These are phyloP conservation scores for Galagoides demidoff DNA, from an alignment of 2,797 vertebrate species.

Conservation along the genomic window DNA sequence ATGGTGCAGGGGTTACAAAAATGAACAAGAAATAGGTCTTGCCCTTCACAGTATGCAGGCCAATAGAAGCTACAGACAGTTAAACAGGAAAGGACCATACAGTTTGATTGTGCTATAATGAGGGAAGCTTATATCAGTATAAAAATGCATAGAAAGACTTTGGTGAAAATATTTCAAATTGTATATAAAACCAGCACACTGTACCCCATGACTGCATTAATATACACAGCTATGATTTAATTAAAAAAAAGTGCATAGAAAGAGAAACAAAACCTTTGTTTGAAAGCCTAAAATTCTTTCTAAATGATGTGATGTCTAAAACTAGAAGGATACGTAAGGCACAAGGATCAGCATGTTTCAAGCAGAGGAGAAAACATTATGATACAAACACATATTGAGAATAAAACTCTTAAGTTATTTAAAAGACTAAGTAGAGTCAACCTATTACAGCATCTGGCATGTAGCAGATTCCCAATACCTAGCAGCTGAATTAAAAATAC, in stretches of 20 bases:
- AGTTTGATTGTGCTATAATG: not conserved
- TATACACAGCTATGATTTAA: no score
- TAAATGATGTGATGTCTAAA: slow-evolving; percentile 23
- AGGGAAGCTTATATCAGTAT: not conserved
- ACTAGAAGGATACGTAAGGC: not conserved
- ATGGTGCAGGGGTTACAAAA: not conserved
- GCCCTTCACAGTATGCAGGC: not conserved
- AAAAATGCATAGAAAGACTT: not conserved
- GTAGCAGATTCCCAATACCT: slow-evolving; percentile 12
- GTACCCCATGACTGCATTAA: no score
- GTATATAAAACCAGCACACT: no score
- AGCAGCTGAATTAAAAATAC: slow-evolving; percentile 30
- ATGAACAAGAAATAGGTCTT: not conserved
- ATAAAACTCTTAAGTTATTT: not conserved
- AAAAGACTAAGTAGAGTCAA: slow-evolving; percentile 17
- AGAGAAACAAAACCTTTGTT: slow-evolving; percentile 40
- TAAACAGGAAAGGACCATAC: slow-evolving; percentile 33
- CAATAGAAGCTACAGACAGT: slow-evolving; percentile 41
- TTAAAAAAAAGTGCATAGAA: not conserved
- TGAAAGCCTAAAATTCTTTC: slow-evolving; percentile 51
- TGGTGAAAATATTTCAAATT: no score
- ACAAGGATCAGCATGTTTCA: slow-evolving; percentile 55
- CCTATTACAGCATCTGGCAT: not conserved
- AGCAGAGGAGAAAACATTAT: not conserved
- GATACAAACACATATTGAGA: slow-evolving; percentile 20